Conservation (phyloP, 2,113 vertebrate genomes). For the Procapra przewalskii region DNA sequence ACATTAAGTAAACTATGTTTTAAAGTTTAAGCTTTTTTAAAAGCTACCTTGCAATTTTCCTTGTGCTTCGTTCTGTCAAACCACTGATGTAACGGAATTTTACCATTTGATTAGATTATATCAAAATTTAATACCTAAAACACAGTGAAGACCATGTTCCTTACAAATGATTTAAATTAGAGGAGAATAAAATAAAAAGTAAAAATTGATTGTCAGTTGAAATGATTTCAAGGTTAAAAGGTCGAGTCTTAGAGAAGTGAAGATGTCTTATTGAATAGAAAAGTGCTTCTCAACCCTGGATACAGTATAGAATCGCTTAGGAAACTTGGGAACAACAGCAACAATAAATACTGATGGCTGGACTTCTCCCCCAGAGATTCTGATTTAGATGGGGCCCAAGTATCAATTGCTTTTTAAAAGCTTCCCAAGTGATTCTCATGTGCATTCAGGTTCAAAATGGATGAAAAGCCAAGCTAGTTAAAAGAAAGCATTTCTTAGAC, state of each 20-base stretch:
- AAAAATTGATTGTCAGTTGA: background rate
- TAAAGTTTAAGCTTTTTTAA: constrained; percentile 20
- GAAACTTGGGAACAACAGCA: background rate
- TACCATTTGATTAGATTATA: constrained; percentile 29
- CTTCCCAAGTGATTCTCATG: background rate
- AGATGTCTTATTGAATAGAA: background rate
- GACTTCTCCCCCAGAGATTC: background rate
- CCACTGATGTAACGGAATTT: background rate
- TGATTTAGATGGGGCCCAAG: background rate
- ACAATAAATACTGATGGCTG: background rate
- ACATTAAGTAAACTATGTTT: background rate
- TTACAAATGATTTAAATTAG: constrained; percentile 37
- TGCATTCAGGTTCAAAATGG: background rate
- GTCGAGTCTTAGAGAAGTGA: background rate
- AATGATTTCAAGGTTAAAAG: background rate
- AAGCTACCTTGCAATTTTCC: constrained; percentile 9
- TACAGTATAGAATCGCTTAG: background rate
- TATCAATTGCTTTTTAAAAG: background rate
- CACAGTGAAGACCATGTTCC: background rate
- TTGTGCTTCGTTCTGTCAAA: constrained; percentile 15
- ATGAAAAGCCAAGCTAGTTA: background rate
- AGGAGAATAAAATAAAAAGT: background rate
- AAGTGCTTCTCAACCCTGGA: background rate
- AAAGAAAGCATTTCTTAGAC: background rate
- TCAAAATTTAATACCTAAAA: background rate